Conservation (phyloP, 2,113 vertebrate species). For the Oophaga pumilio region DNA sequence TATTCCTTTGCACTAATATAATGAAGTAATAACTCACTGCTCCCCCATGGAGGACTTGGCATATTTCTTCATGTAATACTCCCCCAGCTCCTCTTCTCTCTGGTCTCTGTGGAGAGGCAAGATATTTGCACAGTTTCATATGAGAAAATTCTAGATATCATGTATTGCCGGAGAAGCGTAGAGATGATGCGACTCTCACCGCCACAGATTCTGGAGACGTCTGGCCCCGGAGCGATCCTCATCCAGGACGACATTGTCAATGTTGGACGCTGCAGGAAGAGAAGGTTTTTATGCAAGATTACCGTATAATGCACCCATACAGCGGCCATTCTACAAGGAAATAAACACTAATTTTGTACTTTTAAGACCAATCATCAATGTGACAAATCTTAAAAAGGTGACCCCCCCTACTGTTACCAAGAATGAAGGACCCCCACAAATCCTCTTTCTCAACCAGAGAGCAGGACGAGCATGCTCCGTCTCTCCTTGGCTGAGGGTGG, state of each 20-base stretch:
- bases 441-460: too few species aligned
- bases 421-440: too few species aligned
- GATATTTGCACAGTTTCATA: not conserved
- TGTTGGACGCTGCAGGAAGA: slow-evolving; percentile 76
- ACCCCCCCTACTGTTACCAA: too few species aligned
- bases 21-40: slow-evolving; percentile 72
- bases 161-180: not conserved
- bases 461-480: too few species aligned
- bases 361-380: not conserved
- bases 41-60: slow-evolving; percentile 88
- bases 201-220: slow-evolving; percentile 90
- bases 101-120: slow-evolving; percentile 76
- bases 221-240: slow-evolving; percentile 90
- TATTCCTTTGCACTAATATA: accelerated
- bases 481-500: too few species aligned
- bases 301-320: too few species aligned
- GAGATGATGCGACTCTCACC: slow-evolving; percentile 66
- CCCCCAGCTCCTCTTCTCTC: slow-evolving; percentile 88
- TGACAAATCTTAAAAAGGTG: not conserved
- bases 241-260: slow-evolving; percentile 85
- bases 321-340: not conserved
- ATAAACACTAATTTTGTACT: not conserved
- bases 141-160: not conserved
- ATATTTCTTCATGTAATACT: slow-evolving; percentile 96
- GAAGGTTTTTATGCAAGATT: not conserved